Conservation (phyloP, 2,888 invertebrate species). For the Scrobipalpa atriplicella region DNA sequence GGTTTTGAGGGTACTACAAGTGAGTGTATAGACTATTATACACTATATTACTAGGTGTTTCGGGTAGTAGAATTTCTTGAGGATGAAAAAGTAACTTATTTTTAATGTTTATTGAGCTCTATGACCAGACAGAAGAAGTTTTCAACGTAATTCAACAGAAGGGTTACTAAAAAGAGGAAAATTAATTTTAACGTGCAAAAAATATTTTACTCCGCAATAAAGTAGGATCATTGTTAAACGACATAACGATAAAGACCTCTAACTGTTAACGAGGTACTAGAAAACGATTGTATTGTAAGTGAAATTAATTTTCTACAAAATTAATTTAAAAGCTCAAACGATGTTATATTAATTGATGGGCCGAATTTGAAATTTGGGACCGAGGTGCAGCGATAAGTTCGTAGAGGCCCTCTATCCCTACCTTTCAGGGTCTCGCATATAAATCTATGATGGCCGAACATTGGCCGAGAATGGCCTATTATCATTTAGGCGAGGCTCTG, state of each 20-base stretch:
- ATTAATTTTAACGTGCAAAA: too few species aligned
- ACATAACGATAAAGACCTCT: slow-evolving; percentile 5
- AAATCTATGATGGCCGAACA: slow-evolving; percentile 42
- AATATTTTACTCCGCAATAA: too few species aligned
- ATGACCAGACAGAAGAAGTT: too few species aligned
- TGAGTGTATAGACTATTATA: too few species aligned
- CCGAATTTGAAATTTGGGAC: slow-evolving; percentile 35
- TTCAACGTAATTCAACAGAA: too few species aligned
- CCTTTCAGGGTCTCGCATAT: slow-evolving; percentile 43
- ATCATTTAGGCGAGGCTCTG: slow-evolving; percentile 37
- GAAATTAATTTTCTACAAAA: background rate
- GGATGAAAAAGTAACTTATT: too few species aligned
- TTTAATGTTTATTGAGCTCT: too few species aligned
- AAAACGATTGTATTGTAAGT: slow-evolving; percentile 10
- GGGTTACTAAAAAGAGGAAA: too few species aligned
- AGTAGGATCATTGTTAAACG: too few species aligned
- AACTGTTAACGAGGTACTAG: slow-evolving; percentile 5
- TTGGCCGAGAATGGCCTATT: slow-evolving; percentile 35
- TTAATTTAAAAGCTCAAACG: background rate
- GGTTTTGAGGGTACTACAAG: too few species aligned
- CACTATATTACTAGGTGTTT: too few species aligned
- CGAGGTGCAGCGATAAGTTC: slow-evolving; percentile 41
- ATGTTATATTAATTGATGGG: slow-evolving; percentile 24
- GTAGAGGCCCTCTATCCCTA: slow-evolving; percentile 44
- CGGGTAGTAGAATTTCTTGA: too few species aligned